Evolutionary conservation across 1,140 invertebrate genomes (phyloP), one percentile per base, ranked within the genome.

Genomic region (Bombyx mandarina): DNA sequence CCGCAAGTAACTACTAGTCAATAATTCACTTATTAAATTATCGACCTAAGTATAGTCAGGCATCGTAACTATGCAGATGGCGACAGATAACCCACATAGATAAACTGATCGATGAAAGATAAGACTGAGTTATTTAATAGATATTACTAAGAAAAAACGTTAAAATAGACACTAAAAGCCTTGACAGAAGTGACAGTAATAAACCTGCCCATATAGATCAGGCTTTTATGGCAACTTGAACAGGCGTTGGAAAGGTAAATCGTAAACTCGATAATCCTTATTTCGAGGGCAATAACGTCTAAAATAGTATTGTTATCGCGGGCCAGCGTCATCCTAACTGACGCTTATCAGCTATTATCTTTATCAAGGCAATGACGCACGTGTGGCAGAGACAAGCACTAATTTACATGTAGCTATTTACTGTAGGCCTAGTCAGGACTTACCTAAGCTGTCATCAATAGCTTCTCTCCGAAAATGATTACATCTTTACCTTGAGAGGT

Each of bases 321-420:
- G 22, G 12, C 10, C 42, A 45, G 47, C 54, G 22, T 63, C 59
- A 67, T 63, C 59, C 59, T 63, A 63, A 60, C 8, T 18, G 56
- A n/a, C 22, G 45, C 49, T 67, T 67, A 67, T 67, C 65, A 67
- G 54, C 53, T 45, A 63, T 63, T 61, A 67, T 67, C 62, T 57
- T 67, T 67, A 67, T 67, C 65, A 61, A 45, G 43, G 48, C 52
- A 46, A 57, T 67, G 65, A 67, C 65, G 65, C 65, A 67, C 52
- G 60, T 43, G 42, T 55, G 64, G 54, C 57, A 65, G 49, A 52
- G 10, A 58, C 52, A 18, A 45, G 46, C 54, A 63, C 54, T 60
- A 63, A 65, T 61, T 61, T 61, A 58, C 58, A 60, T 63, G 47
- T 57, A 63, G 50, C 45, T 62, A 56, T 60, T 63, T 60, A 57